Percentiles rank a stretch among this genome's conserved stretches.
phyloP scores from a whole-genome alignment of 2,797 vertebrate genomes.

The Ispidina picta region DNA sequence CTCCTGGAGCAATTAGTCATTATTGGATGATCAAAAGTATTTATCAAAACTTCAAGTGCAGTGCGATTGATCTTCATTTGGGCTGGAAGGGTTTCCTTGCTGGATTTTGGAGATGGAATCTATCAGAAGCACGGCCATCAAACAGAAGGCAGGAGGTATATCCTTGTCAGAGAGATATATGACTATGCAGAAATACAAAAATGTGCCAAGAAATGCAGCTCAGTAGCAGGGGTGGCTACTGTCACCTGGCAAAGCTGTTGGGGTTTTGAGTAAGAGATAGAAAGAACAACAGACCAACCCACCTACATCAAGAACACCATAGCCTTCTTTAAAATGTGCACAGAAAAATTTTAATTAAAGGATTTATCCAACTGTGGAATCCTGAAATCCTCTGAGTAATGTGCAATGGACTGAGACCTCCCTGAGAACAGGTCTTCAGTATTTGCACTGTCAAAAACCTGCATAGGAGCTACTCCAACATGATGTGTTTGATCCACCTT shows the following conservation, averaged over 20 bases:
- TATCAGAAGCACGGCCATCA: slow-evolving; percentile 47
- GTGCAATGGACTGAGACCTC: slow-evolving; percentile 42
- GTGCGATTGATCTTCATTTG: slow-evolving; percentile 63
- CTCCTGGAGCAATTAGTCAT: slow-evolving; percentile 57
- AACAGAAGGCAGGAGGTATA: slow-evolving; percentile 46
- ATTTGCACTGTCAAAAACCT: slow-evolving; percentile 2
- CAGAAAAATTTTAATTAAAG: slow-evolving; percentile 64
- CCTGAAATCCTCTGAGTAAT: slow-evolving; percentile 62
- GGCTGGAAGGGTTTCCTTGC: slow-evolving; percentile 43
- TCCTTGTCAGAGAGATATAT: slow-evolving; percentile 50
- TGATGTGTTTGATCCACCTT: background rate
- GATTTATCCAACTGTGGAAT: slow-evolving; percentile 61
- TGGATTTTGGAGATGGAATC: slow-evolving; percentile 28
- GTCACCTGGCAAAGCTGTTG: background rate
- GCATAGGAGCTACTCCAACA: slow-evolving; percentile 28
- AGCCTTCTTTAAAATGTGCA: background rate
- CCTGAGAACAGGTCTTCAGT: slow-evolving; percentile 2
- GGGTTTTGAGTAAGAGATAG: background rate
- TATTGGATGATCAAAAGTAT: slow-evolving; percentile 55
- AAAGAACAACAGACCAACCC: background rate
- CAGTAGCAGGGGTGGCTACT: background rate
- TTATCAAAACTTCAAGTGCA: slow-evolving; percentile 42
- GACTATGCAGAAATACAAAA: slow-evolving; percentile 1
- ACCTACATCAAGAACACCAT: background rate
- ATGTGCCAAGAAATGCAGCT: slow-evolving; percentile 28